phyloP scores from a whole-genome alignment of 2,888 invertebrate genomes.

The Bombylius major region DNA sequence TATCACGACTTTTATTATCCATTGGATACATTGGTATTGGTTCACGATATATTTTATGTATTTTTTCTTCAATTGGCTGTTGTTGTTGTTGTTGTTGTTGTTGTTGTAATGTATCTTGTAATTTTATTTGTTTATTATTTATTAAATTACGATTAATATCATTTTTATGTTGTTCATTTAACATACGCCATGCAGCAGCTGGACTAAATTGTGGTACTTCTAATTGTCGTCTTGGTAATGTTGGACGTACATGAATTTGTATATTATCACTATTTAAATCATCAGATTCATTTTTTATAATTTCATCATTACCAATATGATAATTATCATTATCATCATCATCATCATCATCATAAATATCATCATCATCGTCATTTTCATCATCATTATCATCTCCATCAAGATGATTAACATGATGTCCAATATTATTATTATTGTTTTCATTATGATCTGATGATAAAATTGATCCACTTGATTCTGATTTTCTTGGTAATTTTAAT shows the following conservation, averaged over 20 bases:
- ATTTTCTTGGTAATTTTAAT: slow-evolving; percentile 23
- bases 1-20: slow-evolving; percentile 68
- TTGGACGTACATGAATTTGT: slow-evolving; percentile 60
- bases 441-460: slow-evolving; percentile 40
- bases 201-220: slow-evolving; percentile 72
- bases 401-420: no score
- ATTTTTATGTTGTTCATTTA: slow-evolving; percentile 29
- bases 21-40: slow-evolving; percentile 34
- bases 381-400: not conserved
- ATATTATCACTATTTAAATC: slow-evolving; percentile 36
- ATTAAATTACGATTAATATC: not conserved
- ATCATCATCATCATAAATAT: slow-evolving; percentile 10
- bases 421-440: not conserved
- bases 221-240: slow-evolving; percentile 63
- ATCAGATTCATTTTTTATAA: not conserved
- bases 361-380: slow-evolving; percentile 1
- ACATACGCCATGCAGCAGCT: slow-evolving; percentile 67
- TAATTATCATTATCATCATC: slow-evolving; percentile 12
- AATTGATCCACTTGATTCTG: slow-evolving; percentile 42
- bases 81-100: not conserved
- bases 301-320: slow-evolving; percentile 13
- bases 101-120: not conserved
- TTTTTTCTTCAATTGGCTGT: slow-evolving; percentile 38
- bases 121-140: not conserved
- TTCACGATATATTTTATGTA: slow-evolving; percentile 42